Evolutionary conservation across 1,140 invertebrate genomes (phyloP), one percentile per base, ranked within the genome.

Genomic region (Apis florea): DNA sequence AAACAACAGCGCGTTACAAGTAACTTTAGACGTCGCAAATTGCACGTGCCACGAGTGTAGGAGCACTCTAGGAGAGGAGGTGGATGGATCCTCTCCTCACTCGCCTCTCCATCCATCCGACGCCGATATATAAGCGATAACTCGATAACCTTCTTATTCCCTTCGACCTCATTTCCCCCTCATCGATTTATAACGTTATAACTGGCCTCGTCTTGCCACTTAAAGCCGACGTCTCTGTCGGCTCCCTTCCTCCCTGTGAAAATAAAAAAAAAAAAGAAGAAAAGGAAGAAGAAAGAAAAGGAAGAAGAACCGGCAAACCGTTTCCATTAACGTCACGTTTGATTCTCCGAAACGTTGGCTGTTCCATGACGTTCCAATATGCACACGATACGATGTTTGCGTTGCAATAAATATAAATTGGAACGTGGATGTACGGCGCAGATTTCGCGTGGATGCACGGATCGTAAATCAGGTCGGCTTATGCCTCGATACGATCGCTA

Each of bases 81-180:
- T 40, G 31, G 75, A 77, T 84, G 77, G 11, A 40, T 21, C 31
- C 66, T 82, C 26, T 21, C n/a, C 13, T 6, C 2, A 0, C 17
- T 26, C 12, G 4, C 21, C 6, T 49, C 56, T 51, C 74, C 51
- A 47, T 83, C 79, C 75, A 58, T 81, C 58, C 54, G 63, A 8
- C 58, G 80, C 49, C 84, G 84, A 86, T 87, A 86, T 87, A 86
- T 82, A 81, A 80, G 81, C 82, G 76, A 82, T 86, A 86, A 87
- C 84, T 86, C 84, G 85, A 87, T 87, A 87, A 87, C 73, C 85
- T 79, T 79, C 85, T 87, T 86, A 86, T 86, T 87, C 73, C 82
- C 69, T 86, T 80, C 84, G 84, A 87, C 85, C 85, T 83, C 85
- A 47, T 86, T 86, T 77, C 61, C 19, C 24, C 72, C 53, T 40